These are phyloP conservation scores for Drosophila bocqueti DNA, from an alignment of 1,140 invertebrate species.

Conservation along the genomic window DNA sequence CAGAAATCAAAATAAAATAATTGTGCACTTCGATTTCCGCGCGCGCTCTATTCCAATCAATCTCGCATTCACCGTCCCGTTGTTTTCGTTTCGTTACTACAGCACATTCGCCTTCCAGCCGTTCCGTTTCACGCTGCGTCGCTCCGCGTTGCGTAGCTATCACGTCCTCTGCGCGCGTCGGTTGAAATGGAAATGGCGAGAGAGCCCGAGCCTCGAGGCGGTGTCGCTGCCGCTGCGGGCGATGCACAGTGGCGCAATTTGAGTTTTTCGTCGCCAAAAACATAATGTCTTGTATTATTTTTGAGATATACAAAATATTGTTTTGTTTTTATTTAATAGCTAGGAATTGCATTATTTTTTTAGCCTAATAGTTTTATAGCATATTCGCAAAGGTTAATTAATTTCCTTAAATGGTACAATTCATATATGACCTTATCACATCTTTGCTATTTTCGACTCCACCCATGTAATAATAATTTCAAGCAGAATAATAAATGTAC, in stretches of 20 bases:
- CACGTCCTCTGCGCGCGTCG: constrained; percentile 60
- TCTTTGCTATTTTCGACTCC: background rate
- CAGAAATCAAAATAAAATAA: constrained; percentile 40
- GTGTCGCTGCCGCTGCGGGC: constrained; percentile 12
- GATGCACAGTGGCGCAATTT: constrained; percentile 4
- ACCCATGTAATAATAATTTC: no score
- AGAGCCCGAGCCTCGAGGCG: constrained; percentile 3
- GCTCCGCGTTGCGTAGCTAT: constrained; percentile 35
- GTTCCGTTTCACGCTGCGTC: constrained; percentile 31
- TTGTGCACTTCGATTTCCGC: constrained; percentile 52
- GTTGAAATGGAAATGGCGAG: constrained; percentile 63
- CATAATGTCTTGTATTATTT: background rate
- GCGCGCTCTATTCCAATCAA: constrained; percentile 34
- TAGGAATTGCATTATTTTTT: no score
- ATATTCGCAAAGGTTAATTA: background rate
- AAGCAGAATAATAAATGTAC: background rate
- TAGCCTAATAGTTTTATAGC: background rate
- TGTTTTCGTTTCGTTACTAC: constrained; percentile 20
- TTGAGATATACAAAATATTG: no score
- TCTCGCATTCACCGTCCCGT: constrained; percentile 23
- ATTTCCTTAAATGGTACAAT: background rate
- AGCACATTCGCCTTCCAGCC: background rate
- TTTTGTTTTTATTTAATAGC: background rate
- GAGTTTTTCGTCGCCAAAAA: background rate
- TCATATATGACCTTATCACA: background rate